Evolutionary conservation across 2,797 vertebrate genomes (phyloP).

Genomic region (Nannoperca obscura): DNA sequence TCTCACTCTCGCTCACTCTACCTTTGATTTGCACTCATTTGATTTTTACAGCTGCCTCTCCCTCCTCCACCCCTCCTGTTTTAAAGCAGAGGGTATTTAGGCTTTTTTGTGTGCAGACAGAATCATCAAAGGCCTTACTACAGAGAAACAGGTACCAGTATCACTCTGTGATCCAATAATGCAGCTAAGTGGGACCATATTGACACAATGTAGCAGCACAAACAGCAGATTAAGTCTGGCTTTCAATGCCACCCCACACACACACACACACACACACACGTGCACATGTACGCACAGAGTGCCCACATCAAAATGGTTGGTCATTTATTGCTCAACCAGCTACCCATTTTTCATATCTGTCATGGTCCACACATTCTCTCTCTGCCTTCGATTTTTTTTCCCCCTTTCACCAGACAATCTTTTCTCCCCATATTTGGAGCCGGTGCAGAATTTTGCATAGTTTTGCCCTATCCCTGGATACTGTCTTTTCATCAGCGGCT

Average conservation of each 20-base stretch:
- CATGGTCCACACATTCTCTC: slow-evolving; percentile 72
- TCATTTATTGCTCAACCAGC: slow-evolving; percentile 76
- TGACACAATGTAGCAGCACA: slow-evolving; percentile 68
- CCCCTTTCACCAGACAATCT: slow-evolving; percentile 57
- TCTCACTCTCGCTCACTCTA: slow-evolving; percentile 40
- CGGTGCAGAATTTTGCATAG: slow-evolving; percentile 76
- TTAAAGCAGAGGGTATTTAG: slow-evolving; percentile 56
- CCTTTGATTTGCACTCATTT: slow-evolving; percentile 67
- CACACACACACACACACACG: slow-evolving; percentile 12
- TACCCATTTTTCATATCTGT: slow-evolving; percentile 83
- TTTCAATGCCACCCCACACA: slow-evolving; percentile 35
- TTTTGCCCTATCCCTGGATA: slow-evolving; percentile 80
- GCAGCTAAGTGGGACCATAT: slow-evolving; percentile 79
- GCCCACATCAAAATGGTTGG: slow-evolving; percentile 76
- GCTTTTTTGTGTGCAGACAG: slow-evolving; percentile 65
- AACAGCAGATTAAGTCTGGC: slow-evolving; percentile 60
- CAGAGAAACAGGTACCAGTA: slow-evolving; percentile 74
- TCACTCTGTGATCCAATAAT: slow-evolving; percentile 66
- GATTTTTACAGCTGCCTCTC: slow-evolving; percentile 65
- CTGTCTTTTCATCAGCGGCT: slow-evolving; percentile 81
- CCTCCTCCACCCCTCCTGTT: slow-evolving; percentile 36
- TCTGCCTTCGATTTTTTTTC: slow-evolving; percentile 17
- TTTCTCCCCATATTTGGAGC: slow-evolving; percentile 83
- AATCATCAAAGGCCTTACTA: slow-evolving; percentile 79
- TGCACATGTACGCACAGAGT: slow-evolving; percentile 39